Evolutionary conservation across 2,113 vertebrate genomes (phyloP).

Genomic region (Syngnathus floridae): DNA sequence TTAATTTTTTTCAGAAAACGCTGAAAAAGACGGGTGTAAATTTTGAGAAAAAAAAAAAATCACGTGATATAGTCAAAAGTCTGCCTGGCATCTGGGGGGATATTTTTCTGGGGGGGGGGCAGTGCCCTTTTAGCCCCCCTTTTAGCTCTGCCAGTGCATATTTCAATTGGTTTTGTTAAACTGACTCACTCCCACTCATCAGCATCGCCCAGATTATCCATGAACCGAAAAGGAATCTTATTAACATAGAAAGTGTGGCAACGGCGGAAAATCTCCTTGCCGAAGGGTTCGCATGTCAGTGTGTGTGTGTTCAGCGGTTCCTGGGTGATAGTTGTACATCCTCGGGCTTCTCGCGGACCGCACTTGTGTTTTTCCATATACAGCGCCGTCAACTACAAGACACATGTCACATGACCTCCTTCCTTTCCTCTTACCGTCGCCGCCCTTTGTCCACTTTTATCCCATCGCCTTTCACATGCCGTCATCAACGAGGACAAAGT

Average conservation of each 20-base stretch:
- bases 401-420: conserved; percentile 30
- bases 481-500: conserved; percentile 8
- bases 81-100: too few relatives aligned
- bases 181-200: conserved; percentile 14
- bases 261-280: conserved; percentile 53
- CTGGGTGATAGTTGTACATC: conserved; percentile 19
- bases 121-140: background rate
- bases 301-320: conserved; percentile 28
- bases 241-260: conserved; percentile 48
- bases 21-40: too few relatives aligned
- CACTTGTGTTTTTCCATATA: conserved; percentile 35
- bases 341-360: conserved; percentile 18
- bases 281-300: conserved; percentile 22
- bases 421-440: background rate
- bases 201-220: conserved; percentile 23
- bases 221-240: conserved; percentile 28
- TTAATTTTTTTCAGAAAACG: too few relatives aligned
- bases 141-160: conserved; percentile 23
- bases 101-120: too few relatives aligned
- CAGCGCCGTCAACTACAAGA: conserved; percentile 39
- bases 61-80: too few relatives aligned
- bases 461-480: conserved; percentile 5
- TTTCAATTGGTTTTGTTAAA: conserved; percentile 10
- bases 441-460: conserved; percentile 13
- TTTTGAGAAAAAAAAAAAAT: too few relatives aligned